Base-by-base conservation (phyloP, 1,140 invertebrate species). In the Halotydeus destructor region DNA sequence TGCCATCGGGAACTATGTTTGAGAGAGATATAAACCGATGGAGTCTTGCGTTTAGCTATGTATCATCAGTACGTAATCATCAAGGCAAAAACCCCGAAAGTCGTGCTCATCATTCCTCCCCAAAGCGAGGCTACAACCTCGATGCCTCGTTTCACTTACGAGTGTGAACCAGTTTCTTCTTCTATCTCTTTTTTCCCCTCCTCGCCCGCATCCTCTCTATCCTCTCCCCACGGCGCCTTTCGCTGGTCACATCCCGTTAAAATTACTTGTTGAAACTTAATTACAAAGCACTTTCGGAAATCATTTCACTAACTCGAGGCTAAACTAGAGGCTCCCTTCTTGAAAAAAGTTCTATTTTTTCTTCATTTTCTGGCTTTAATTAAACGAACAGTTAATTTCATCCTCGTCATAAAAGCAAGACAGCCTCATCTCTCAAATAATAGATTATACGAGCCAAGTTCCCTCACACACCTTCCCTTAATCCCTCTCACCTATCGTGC, bases 1-100 rank as follows among this genome's bases (percentile, higher is more conserved):
- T 72, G 74, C 32, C 74, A 75, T 48, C 73, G 67, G 36, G 76
- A 76, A 50, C 68, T 75, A 78, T 63, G 23, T 64, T 16, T 3
- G 9, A 12, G 12, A 34, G 23, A 44, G 4, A 24, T 2, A 16
- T 14, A 36, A 11, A 2, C 12, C 3, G 8, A 36, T 26, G 31
- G 16, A 3, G 27, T 24, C 12, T 4, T 6, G 12, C 24, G 18
- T 38, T 38, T 4, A 6, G 36, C 25, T 30, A 9, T 14, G 28
- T 30, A 9, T 14, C 28, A 30, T 30, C n/a, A 9, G 28, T 30
- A 9, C n/a, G 14, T 9, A 30, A 9, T 9, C 5, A 14, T 16
- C 5, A 19, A 14, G 32, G 32, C 6, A 8, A 23, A 38, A 5
- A 23, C 19, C 21, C 36, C 36, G 19, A 38, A 38, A 26, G 14